A percentile compares a stretch with the other conserved stretches of the same genome.
These are phyloP conservation scores for Bettongia penicillata DNA, from an alignment of 2,113 vertebrate genomes.

Conservation along the genomic window DNA sequence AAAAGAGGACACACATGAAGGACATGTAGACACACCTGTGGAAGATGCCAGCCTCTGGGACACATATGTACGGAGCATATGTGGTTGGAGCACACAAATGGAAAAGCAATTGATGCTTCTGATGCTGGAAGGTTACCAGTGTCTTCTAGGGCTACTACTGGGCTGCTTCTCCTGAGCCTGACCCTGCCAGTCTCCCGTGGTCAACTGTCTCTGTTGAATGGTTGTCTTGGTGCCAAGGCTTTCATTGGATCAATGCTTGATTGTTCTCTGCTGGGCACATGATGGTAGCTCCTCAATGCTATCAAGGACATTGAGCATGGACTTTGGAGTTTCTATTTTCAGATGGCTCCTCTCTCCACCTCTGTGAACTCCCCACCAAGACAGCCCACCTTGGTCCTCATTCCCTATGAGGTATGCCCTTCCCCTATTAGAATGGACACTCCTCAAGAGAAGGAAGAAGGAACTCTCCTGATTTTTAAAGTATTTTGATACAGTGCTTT, in stretches of 20 bases:
- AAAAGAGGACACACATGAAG: neutral
- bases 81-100: neutral
- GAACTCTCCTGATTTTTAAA: neutral
- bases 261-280: neutral
- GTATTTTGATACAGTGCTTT: neutral
- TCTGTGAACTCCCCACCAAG: neutral
- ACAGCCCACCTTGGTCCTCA: neutral
- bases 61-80: neutral
- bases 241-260: neutral
- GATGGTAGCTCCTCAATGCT: no score
- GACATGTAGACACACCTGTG: neutral
- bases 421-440: neutral
- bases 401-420: rapidly evolving
- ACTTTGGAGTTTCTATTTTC: neutral
- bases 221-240: neutral
- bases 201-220: neutral
- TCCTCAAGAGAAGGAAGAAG: neutral
- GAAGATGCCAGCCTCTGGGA: neutral
- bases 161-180: no score
- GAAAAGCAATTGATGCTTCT: neutral
- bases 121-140: neutral
- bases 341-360: neutral
- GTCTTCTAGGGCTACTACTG: neutral
- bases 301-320: neutral
- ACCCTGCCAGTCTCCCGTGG: no score